phyloP scores from a whole-genome alignment of 2,888 invertebrate genomes.

The Lumbricus terrestris region DNA sequence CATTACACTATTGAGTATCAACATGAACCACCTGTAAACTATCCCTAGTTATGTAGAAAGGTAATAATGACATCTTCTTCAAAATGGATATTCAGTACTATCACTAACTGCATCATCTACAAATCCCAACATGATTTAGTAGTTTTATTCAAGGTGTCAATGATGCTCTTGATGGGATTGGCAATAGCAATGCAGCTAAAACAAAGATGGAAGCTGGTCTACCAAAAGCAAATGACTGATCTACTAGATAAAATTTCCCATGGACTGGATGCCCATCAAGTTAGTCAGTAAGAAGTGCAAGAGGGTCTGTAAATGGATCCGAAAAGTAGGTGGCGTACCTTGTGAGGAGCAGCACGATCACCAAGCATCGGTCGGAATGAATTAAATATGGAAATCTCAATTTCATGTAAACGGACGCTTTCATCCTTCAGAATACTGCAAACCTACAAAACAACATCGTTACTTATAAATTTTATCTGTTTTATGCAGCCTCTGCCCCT shows the following conservation, averaged over 20 bases:
- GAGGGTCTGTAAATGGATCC: neutral
- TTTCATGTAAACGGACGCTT: conserved; percentile 67
- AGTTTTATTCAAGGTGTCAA: too few relatives aligned
- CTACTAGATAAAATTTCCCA: neutral
- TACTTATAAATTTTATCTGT: neutral
- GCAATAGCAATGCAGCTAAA: too few relatives aligned
- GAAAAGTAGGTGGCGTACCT: conserved; percentile 44
- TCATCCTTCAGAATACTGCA: conserved; percentile 71
- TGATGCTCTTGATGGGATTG: too few relatives aligned
- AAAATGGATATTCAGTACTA: neutral
- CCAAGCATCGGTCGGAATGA: conserved; percentile 87
- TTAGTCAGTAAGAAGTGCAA: neutral
- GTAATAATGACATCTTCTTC: neutral
- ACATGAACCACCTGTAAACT: neutral
- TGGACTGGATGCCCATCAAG: neutral
- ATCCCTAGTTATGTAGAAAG: neutral
- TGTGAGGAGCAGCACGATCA: conserved; percentile 66
- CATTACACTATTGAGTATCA: too few relatives aligned
- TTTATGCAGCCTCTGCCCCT: too few relatives aligned
- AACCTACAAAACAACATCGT: conserved; percentile 62
- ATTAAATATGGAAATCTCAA: conserved; percentile 72
- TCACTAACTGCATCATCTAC: neutral
- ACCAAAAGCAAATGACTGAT: neutral
- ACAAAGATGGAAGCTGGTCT: neutral
- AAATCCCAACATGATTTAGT: neutral